Evolutionary conservation across 2,797 vertebrate species (phyloP).

Genomic region (Lepus oiostolus): DNA sequence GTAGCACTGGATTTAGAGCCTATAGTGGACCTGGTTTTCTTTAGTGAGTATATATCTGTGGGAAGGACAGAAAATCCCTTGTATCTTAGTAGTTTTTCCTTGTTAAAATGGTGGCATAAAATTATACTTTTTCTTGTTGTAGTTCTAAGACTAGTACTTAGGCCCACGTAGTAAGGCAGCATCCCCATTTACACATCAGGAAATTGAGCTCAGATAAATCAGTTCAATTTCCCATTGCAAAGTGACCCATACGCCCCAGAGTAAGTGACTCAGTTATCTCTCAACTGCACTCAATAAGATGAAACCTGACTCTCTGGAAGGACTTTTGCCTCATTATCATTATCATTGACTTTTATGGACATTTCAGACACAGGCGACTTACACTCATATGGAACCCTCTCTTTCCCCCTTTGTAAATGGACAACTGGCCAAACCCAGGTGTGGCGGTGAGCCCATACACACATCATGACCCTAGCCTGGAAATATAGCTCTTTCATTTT

Average conservation of each 20-base stretch:
- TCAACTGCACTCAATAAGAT: not conserved
- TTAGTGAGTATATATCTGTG: not conserved
- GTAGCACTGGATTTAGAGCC: not conserved
- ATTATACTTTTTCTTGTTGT: not conserved
- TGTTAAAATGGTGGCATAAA: not conserved
- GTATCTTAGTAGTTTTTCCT: not conserved
- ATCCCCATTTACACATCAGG: not conserved
- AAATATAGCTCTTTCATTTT: slow-evolving; percentile 70
- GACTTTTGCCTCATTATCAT: not conserved
- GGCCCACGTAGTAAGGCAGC: not conserved
- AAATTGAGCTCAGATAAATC: not conserved
- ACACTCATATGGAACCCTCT: not conserved
- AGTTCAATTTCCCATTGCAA: not conserved
- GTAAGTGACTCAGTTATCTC: not conserved
- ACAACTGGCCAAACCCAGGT: slow-evolving; percentile 26
- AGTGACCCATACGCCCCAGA: not conserved
- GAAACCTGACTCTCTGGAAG: not conserved
- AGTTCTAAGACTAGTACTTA: not conserved
- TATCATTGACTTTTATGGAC: not conserved
- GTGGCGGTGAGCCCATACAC: not conserved
- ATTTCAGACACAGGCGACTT: not conserved
- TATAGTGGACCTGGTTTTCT: not conserved
- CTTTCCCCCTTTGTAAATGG: not conserved
- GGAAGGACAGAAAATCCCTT: not conserved
- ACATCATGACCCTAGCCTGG: slow-evolving; percentile 13